A percentile compares a stretch with the other conserved stretches of the same genome.
Conservation (phyloP, 2,888 invertebrate genomes). For the Penaeus monodon region DNA sequence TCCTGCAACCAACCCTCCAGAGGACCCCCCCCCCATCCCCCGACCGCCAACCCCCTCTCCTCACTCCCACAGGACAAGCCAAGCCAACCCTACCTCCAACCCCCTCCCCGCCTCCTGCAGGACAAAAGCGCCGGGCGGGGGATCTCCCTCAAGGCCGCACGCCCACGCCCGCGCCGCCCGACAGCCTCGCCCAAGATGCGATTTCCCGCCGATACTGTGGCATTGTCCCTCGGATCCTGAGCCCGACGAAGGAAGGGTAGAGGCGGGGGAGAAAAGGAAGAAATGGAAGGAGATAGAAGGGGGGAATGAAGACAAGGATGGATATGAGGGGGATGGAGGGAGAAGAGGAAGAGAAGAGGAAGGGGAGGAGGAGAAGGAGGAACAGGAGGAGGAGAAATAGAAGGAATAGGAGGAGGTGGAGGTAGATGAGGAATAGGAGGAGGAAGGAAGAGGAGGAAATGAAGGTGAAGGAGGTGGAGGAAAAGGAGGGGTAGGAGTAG, state of each 20-base stretch:
- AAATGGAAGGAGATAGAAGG: neutral
- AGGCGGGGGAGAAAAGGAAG: too few relatives aligned
- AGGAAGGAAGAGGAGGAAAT: neutral
- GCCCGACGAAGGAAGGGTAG: neutral
- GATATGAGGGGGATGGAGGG: neutral
- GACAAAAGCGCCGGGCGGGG: neutral
- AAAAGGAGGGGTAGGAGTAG: neutral
- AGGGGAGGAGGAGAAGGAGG: neutral
- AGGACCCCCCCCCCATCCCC: too few relatives aligned
- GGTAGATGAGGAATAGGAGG: neutral
- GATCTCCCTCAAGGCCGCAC: constrained; percentile 8
- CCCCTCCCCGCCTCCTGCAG: neutral
- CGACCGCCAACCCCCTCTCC: too few relatives aligned
- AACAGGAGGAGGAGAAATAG: neutral
- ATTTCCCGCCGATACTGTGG: neutral
- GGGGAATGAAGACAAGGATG: neutral
- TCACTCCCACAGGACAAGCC: too few relatives aligned
- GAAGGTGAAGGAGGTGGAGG: neutral
- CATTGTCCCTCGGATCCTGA: neutral
- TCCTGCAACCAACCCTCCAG: neutral
- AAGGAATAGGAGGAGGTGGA: neutral
- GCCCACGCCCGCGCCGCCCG: constrained; percentile 17
- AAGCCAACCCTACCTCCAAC: too few relatives aligned
- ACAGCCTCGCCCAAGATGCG: neutral
- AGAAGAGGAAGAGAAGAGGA: neutral